phyloP scores from a whole-genome alignment of 2,113 vertebrate genomes.

The Alethe castanea region DNA sequence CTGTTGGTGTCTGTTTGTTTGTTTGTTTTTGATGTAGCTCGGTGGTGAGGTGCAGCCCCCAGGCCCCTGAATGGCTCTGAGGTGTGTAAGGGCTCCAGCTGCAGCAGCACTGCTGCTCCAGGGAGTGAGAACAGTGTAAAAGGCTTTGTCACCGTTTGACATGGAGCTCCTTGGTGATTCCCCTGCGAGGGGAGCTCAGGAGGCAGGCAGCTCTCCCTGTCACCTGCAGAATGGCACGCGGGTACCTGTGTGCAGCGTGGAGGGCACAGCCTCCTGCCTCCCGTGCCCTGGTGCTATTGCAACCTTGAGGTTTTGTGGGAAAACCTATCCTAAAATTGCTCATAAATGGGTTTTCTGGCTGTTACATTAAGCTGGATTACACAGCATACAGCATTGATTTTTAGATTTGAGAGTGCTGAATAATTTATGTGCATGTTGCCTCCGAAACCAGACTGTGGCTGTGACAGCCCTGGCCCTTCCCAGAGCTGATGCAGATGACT shows the following conservation, averaged over 20 bases:
- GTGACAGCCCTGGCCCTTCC: background rate
- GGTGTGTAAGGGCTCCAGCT: background rate
- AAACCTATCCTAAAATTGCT: background rate
- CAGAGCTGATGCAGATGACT: background rate
- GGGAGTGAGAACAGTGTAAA: background rate
- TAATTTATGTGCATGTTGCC: background rate
- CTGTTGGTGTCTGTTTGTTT: background rate
- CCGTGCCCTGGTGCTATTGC: background rate
- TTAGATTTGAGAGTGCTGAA: conserved; percentile 14
- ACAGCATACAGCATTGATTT: background rate
- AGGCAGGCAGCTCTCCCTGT: background rate
- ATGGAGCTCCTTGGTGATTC: background rate
- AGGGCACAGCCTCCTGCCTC: background rate
- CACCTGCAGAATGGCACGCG: rapidly evolving
- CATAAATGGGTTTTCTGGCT: background rate
- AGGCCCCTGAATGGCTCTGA: rapidly evolving
- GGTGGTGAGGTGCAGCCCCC: background rate
- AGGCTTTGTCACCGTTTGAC: background rate
- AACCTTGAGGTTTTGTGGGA: background rate
- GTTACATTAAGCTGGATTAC: background rate
- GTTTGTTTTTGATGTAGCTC: rapidly evolving
- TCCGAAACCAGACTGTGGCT: background rate
- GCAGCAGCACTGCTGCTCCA: background rate
- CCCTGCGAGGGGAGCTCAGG: background rate
- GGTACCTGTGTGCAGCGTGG: rapidly evolving